These are phyloP conservation scores for Beris morrisii DNA, from an alignment of 2,888 invertebrate species.

Conservation along the genomic window DNA sequence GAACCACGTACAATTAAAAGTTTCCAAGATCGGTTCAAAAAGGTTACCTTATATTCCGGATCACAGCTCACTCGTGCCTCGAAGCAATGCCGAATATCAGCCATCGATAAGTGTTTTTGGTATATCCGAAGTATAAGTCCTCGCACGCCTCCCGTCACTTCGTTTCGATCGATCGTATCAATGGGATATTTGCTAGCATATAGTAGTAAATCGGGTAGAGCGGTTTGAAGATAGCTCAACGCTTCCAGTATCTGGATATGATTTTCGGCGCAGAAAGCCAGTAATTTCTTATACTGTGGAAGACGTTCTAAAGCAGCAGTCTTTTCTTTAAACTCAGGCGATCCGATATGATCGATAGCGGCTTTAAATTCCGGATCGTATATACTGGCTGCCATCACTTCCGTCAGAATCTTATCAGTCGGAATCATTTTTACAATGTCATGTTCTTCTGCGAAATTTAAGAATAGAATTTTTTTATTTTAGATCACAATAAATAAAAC, in stretches of 20 bases:
- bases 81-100: not conserved
- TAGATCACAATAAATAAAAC: not conserved
- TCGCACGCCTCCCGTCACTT: conserved; percentile 7
- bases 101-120: not conserved
- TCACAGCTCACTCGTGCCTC: not conserved
- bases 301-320: not conserved
- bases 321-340: conserved; percentile 1
- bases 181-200: not conserved
- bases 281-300: conserved; percentile 1
- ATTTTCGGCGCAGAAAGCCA: not conserved
- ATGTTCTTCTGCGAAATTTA: conserved; percentile 1
- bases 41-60: conserved; percentile 12
- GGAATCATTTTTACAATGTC: conserved; percentile 10
- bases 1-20: not conserved
- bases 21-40: not conserved
- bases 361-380: conserved; percentile 21
- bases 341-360: conserved; percentile 8
- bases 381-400: conserved; percentile 2
- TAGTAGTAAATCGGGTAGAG: not conserved
- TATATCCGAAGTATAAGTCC: conserved; percentile 20
- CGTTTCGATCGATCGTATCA: not conserved
- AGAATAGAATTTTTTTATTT: not conserved
- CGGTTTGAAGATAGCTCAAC: not conserved
- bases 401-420: not conserved
- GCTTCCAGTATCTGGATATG: conserved; percentile 1